Percentiles rank a stretch among this genome's conserved stretches.
Conservation (phyloP, 2,113 vertebrate species). For the Bubo blakistoni region DNA sequence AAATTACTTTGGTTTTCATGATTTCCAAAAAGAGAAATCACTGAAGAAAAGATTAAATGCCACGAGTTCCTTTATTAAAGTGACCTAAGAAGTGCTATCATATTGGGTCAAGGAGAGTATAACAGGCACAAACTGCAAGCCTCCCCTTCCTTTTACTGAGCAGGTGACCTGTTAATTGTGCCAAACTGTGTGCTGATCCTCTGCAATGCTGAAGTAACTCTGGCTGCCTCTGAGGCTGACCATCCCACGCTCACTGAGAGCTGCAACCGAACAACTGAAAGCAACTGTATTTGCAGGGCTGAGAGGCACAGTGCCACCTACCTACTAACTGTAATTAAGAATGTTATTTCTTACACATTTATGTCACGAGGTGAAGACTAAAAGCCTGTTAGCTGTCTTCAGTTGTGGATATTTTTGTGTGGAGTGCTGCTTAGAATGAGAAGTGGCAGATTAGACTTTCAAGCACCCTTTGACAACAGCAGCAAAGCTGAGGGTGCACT, state of each 20-base stretch:
- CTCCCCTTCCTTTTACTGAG: background rate
- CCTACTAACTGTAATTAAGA: background rate
- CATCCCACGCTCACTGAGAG: background rate
- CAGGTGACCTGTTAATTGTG: background rate
- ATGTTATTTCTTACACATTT: background rate
- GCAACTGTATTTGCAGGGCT: background rate
- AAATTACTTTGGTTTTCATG: background rate
- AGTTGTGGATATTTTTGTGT: constrained; percentile 10
- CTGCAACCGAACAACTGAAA: background rate
- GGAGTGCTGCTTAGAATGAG: constrained; percentile 31
- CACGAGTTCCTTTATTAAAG: background rate
- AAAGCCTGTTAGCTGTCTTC: constrained; percentile 6
- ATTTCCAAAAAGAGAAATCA: background rate
- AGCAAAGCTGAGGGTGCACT: background rate
- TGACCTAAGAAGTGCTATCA: background rate
- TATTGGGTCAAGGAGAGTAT: background rate
- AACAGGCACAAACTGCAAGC: background rate
- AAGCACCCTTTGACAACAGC: background rate
- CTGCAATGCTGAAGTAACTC: background rate
- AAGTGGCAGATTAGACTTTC: constrained; percentile 26
- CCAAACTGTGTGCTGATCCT: background rate
- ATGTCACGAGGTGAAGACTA: background rate
- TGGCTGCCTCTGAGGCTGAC: background rate
- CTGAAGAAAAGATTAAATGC: background rate
- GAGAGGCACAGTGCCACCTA: background rate